These are phyloP conservation scores for Plusia festucae DNA, from an alignment of 2,888 invertebrate species.

Conservation along the genomic window DNA sequence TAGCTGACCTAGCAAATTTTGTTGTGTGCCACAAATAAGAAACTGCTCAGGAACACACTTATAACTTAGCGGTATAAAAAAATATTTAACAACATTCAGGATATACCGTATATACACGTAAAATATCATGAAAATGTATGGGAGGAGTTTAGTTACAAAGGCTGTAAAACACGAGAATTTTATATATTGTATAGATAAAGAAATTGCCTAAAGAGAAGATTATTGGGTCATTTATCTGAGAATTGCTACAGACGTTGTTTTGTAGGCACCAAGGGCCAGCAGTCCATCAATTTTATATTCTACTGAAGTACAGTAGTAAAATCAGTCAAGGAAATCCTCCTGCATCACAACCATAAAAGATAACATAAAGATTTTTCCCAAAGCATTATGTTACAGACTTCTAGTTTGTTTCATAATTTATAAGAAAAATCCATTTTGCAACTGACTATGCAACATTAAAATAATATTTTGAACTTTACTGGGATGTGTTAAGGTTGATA, in stretches of 20 bases:
- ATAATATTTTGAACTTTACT: slow-evolving; percentile 24
- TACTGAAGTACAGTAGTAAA: slow-evolving; percentile 31
- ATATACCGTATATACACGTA: no score
- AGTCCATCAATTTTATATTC: slow-evolving; percentile 7
- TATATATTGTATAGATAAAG: no score
- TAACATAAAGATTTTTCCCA: slow-evolving; percentile 41
- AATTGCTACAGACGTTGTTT: no score
- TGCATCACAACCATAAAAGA: slow-evolving; percentile 35
- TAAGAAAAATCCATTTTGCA: slow-evolving; percentile 50
- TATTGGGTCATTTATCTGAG: not conserved
- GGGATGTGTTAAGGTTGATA: slow-evolving; percentile 4
- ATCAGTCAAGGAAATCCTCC: slow-evolving; percentile 25
- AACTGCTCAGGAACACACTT: no score
- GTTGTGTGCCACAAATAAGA: no score
- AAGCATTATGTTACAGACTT: slow-evolving; percentile 56
- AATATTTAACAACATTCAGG: no score
- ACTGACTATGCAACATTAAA: slow-evolving; percentile 1
- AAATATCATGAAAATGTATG: no score
- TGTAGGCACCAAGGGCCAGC: not conserved
- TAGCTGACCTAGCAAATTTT: no score
- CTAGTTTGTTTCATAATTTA: slow-evolving; percentile 61
- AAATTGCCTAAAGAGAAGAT: no score
- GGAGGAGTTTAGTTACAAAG: no score
- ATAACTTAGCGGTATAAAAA: no score
- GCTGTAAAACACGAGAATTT: no score